These are phyloP conservation scores for Resseliella maxima DNA, from an alignment of 2,888 invertebrate genomes.

Conservation along the genomic window DNA sequence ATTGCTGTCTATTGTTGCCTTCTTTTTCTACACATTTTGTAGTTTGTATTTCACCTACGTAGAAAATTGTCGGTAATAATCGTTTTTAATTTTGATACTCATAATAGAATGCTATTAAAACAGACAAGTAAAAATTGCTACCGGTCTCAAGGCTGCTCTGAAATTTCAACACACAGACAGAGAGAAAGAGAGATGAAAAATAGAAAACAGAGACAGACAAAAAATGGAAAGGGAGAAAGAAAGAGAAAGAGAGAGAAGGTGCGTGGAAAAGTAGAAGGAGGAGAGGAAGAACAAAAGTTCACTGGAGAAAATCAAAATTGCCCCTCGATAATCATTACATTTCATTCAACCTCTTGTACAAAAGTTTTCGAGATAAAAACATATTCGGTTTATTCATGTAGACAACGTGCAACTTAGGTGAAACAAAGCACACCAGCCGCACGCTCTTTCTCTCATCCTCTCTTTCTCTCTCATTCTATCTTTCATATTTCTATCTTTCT, in stretches of 20 bases:
- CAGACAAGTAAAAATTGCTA: not conserved
- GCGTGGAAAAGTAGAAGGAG: too few relatives aligned
- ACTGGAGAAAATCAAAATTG: constrained; percentile 24
- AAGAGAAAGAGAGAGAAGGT: too few relatives aligned
- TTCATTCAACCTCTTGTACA: constrained; percentile 35
- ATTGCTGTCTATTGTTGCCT: not conserved
- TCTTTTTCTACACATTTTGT: not conserved
- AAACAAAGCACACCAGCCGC: not conserved
- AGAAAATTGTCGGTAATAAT: not conserved
- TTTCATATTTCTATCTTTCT: too few relatives aligned
- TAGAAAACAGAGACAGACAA: too few relatives aligned
- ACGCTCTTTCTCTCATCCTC: not conserved
- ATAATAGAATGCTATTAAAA: constrained; percentile 23
- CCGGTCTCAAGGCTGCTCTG: not conserved
- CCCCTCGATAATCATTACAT: constrained; percentile 35
- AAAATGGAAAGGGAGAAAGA: too few relatives aligned
- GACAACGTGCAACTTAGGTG: not conserved
- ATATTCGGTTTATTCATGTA: not conserved
- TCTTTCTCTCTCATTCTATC: not conserved
- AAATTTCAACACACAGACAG: too few relatives aligned
- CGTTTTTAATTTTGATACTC: constrained; percentile 40
- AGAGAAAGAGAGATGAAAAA: not conserved
- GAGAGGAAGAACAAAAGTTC: not conserved
- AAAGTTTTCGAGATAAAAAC: not conserved
- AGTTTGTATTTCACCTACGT: not conserved